A percentile compares a stretch with the other conserved stretches of the same genome.
Conservation (phyloP, 2,888 invertebrate genomes). For the Troglohyphantes excavatus region DNA sequence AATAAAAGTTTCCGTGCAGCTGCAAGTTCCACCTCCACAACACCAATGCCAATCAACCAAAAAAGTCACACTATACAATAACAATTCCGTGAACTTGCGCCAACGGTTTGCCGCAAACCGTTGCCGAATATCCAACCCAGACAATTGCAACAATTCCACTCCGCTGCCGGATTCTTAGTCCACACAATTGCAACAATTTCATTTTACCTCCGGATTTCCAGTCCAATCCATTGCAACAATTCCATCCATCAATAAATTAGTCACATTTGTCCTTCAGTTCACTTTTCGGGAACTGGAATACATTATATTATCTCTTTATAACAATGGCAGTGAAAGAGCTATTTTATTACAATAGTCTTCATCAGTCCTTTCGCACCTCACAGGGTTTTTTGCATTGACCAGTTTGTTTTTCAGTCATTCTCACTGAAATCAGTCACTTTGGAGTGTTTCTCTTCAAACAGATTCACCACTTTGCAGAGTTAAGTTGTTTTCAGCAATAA, state of each 20-base stretch:
- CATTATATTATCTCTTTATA: conserved; percentile 39
- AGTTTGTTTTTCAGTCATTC: not conserved
- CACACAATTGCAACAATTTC: not conserved
- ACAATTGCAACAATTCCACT: conserved; percentile 45
- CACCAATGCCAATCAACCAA: conserved; percentile 40
- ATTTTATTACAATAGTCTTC: conserved; percentile 47
- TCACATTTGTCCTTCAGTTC: conserved; percentile 27
- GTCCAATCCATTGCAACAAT: not conserved
- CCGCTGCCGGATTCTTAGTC: not conserved
- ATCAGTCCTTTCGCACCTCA: not conserved
- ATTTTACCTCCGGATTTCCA: no score
- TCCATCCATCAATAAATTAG: conserved; percentile 39
- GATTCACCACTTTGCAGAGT: not conserved
- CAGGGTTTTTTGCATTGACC: not conserved
- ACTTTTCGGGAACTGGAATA: conserved; percentile 41
- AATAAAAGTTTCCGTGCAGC: conserved; percentile 36
- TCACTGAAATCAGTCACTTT: not conserved
- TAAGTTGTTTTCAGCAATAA: not conserved
- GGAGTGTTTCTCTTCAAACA: not conserved
- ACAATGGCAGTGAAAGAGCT: conserved; percentile 73
- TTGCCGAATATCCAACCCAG: not conserved
- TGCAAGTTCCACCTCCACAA: conserved; percentile 13
- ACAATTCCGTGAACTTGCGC: conserved; percentile 21
- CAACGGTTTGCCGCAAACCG: not conserved
- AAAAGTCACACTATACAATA: conserved; percentile 55